These are phyloP conservation scores for Anthophora plumipes DNA, from an alignment of 2,888 invertebrate species.

Conservation along the genomic window DNA sequence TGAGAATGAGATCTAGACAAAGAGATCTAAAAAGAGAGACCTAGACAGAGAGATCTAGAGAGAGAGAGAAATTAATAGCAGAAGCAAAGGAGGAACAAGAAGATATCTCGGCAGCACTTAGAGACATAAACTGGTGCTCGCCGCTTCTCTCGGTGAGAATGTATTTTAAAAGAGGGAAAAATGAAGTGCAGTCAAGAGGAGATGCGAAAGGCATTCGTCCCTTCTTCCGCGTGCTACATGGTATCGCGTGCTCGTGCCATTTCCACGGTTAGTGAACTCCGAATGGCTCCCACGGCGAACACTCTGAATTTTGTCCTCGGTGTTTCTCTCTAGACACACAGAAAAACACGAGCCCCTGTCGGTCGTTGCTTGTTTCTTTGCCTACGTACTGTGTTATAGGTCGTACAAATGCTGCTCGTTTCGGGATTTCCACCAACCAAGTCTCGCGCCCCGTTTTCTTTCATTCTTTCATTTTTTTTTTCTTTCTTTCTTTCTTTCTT, in stretches of 20 bases:
- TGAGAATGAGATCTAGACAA: no score
- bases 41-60: no score
- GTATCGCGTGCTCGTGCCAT: slow-evolving; percentile 47
- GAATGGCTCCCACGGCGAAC: slow-evolving; percentile 59
- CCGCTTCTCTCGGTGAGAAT: slow-evolving; percentile 1
- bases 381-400: slow-evolving; percentile 50
- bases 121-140: slow-evolving; percentile 21
- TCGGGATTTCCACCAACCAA: slow-evolving; percentile 65
- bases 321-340: slow-evolving; percentile 53
- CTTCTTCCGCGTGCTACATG: slow-evolving; percentile 29
- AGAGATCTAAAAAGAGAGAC: no score
- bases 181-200: slow-evolving; percentile 44
- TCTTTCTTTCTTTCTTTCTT: slow-evolving; percentile 30
- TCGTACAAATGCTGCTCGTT: slow-evolving; percentile 57
- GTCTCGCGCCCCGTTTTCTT: no score
- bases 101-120: slow-evolving; percentile 19
- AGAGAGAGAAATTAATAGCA: not conserved
- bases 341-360: slow-evolving; percentile 64
- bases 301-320: slow-evolving; percentile 62
- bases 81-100: not conserved
- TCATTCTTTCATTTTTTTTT: slow-evolving; percentile 36
- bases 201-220: slow-evolving; percentile 35
- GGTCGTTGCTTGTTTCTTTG: no score
- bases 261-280: slow-evolving; percentile 72
- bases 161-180: slow-evolving; percentile 34